Evolutionary conservation across 2,113 vertebrate species (phyloP), one percentile per base, ranked within the genome.

Genomic region (Typhlomys cinereus): DNA sequence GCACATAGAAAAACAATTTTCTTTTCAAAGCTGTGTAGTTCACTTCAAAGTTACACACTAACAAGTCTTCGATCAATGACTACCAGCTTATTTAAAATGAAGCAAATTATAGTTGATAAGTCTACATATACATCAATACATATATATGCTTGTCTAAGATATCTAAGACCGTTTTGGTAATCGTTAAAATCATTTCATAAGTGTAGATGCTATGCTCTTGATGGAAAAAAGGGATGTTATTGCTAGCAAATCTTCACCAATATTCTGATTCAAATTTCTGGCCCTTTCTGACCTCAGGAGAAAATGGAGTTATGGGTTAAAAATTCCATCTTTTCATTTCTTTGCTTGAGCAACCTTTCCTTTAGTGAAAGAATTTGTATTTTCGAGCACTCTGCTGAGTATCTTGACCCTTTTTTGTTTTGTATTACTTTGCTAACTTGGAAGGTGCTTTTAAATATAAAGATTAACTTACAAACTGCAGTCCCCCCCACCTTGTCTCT

Each of bases 361-460:
- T 41, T 78, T 83, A n/a, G n/a, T 39, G 88, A 78, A 73, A 46
- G 6, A 57, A 83, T 62, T 62, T 61, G 54, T 85, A 57, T 54
- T 74, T 89, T 89, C 69, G 31, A 89, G 75, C 82, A 71, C 66
- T 64, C 13, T 73, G 83, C 78, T 71, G 54, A 17, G 87, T 36
- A 46, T 9, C 34, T 84, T 87, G 64, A 21, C 31, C 48, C 57
- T 57, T 71, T 71, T 76, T 82, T 85, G 62, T 46, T 87, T 91
- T 79, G 27, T 52, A n/a, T 31, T 73, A 9, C 31, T 39, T 41
- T 89, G 44, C 73, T 93, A 25, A 64, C 64, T 78, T 66, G 67
- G 70, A 14, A n/a, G 20, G 39, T 59, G 12, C 59, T 82, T 20
- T 67, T 92, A 59, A 73, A 48, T 87, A 62, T 78, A 85, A 80